These are phyloP conservation scores for Galerucella calmariensis DNA, from an alignment of 2,888 invertebrate genomes.

Conservation along the genomic window DNA sequence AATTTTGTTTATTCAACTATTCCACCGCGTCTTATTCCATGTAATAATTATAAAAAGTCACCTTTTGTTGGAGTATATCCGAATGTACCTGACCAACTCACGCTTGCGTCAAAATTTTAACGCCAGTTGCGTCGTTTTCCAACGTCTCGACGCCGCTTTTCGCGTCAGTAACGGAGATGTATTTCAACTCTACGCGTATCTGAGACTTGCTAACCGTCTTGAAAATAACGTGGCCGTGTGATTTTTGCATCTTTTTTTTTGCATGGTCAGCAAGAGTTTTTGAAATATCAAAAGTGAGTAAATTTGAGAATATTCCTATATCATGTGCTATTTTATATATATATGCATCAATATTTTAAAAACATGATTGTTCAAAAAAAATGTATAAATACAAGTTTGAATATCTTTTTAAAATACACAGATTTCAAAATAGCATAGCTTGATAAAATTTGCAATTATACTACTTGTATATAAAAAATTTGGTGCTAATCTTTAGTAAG, in stretches of 20 bases:
- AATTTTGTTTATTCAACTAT: too few species aligned
- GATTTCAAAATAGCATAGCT: too few species aligned
- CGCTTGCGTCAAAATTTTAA: conserved; percentile 39
- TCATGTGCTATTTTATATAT: background rate
- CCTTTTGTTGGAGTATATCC: conserved; percentile 18
- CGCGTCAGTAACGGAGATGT: conserved; percentile 26
- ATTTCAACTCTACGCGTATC: conserved; percentile 15
- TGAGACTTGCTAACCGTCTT: background rate
- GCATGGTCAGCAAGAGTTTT: background rate
- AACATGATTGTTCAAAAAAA: too few species aligned
- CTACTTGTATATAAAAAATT: too few species aligned
- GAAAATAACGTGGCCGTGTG: background rate
- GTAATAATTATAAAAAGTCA: conserved; percentile 20
- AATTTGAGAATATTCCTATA: background rate
- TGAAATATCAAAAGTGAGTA: background rate
- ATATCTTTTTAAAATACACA: too few species aligned
- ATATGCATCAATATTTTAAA: too few species aligned
- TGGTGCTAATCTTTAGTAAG: too few species aligned
- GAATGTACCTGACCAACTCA: conserved; percentile 37
- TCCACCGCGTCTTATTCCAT: background rate
- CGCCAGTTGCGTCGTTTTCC: conserved; percentile 27
- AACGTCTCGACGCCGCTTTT: conserved; percentile 32
- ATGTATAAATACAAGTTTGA: too few species aligned
- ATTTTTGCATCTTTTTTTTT: background rate
- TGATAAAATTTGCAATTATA: too few species aligned